Conservation (phyloP, 2,797 vertebrate genomes). For the Bryconaethiops microstoma region DNA sequence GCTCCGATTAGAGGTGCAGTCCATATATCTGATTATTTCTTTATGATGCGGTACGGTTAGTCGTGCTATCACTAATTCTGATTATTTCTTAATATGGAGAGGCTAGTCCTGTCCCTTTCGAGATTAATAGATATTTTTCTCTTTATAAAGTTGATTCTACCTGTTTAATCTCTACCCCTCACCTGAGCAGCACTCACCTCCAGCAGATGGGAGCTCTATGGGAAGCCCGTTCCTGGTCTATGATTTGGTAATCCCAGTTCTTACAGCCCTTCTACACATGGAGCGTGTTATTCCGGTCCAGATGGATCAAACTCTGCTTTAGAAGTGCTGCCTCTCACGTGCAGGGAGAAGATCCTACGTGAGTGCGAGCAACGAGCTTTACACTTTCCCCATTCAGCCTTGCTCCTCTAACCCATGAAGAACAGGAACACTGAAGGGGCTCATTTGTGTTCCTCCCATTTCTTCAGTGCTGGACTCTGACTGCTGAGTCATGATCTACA, state of each 20-base stretch:
- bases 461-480: not conserved
- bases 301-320: constrained; percentile 41
- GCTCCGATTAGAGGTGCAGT: no score
- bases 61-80: not conserved
- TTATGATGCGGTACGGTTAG: not conserved
- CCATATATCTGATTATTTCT: not conserved
- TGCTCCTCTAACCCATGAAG: not conserved
- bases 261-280: constrained; percentile 36
- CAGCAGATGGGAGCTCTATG: constrained; percentile 21
- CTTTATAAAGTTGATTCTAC: not conserved
- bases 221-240: constrained; percentile 26
- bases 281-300: constrained; percentile 48
- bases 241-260: constrained; percentile 37
- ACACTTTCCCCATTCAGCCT: not conserved
- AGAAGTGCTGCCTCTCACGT: constrained; percentile 26
- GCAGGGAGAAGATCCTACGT: constrained; percentile 43
- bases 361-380: not conserved
- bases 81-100: no score
- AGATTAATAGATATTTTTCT: not conserved
- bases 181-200: not conserved
- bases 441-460: not conserved
- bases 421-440: not conserved
- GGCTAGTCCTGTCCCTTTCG: not conserved
- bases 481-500: not conserved
- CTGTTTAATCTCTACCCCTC: no score